These are phyloP conservation scores for Trachemys scripta DNA, from an alignment of 2,113 vertebrate species.

Conservation along the genomic window DNA sequence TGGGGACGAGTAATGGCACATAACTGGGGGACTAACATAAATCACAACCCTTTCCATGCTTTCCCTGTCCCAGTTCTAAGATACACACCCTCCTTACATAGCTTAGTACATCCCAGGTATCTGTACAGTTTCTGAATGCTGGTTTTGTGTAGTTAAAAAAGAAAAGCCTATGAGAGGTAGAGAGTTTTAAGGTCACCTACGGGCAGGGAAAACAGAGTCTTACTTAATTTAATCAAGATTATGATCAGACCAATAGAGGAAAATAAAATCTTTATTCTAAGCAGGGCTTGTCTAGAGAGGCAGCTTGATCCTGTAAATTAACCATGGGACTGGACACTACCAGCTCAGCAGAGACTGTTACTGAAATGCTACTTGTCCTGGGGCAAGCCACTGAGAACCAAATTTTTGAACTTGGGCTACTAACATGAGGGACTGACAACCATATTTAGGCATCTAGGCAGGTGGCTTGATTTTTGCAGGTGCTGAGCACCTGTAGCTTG, in stretches of 20 bases:
- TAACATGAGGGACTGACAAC: not conserved
- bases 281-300: not conserved
- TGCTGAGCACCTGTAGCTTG: conserved; percentile 28
- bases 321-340: not conserved
- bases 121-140: not conserved
- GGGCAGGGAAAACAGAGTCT: not conserved
- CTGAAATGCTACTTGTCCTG: not conserved
- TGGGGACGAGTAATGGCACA: rapidly evolving
- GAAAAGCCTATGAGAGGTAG: conserved; percentile 1
- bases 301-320: not conserved
- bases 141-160: not conserved
- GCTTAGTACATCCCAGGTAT: not conserved
- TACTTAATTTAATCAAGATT: conserved; percentile 31
- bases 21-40: not conserved
- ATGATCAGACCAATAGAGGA: not conserved
- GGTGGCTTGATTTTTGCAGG: not conserved
- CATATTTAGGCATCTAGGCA: not conserved
- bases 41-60: not conserved
- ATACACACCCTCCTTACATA: rapidly evolving
- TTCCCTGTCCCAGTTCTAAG: not conserved
- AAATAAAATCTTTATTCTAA: not conserved
- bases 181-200: not conserved
- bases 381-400: not conserved
- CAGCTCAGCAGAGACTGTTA: not conserved
- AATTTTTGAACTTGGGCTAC: not conserved